phyloP scores from a whole-genome alignment of 2,888 invertebrate species.

The Busseola fusca region DNA sequence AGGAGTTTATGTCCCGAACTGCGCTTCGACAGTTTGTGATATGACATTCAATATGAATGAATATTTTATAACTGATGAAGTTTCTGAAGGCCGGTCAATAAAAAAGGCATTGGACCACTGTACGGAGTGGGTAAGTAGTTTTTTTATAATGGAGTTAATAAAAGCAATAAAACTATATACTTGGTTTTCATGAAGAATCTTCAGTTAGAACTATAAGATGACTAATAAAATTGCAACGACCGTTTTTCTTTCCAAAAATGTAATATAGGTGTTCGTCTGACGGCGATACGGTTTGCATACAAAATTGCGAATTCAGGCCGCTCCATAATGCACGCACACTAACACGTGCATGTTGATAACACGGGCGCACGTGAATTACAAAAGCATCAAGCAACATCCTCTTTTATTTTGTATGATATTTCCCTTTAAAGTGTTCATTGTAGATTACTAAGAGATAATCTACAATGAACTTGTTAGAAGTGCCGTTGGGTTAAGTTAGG shows the following conservation, averaged over 20 bases:
- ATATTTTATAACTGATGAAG: constrained; percentile 16
- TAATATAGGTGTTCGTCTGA: too few species aligned
- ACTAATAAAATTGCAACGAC: not conserved
- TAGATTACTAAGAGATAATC: too few species aligned
- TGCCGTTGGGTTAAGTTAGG: not conserved
- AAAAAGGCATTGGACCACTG: constrained; percentile 9
- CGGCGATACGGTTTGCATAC: not conserved
- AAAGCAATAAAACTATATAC: not conserved
- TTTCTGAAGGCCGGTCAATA: not conserved
- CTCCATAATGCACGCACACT: not conserved
- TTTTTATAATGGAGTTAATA: not conserved
- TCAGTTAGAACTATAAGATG: not conserved
- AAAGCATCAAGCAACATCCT: not conserved
- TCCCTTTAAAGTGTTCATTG: not conserved
- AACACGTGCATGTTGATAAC: not conserved
- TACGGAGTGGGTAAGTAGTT: constrained; percentile 27
- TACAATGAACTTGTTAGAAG: not conserved
- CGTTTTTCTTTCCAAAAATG: not conserved
- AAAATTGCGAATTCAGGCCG: not conserved
- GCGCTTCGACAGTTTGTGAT: not conserved
- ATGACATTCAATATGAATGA: constrained; percentile 48
- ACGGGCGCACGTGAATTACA: not conserved
- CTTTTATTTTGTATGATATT: not conserved
- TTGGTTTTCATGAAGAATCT: constrained; percentile 1
- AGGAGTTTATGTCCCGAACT: not conserved